phyloP scores from a whole-genome alignment of 1,140 invertebrate species.

The Drosophila tristis region DNA sequence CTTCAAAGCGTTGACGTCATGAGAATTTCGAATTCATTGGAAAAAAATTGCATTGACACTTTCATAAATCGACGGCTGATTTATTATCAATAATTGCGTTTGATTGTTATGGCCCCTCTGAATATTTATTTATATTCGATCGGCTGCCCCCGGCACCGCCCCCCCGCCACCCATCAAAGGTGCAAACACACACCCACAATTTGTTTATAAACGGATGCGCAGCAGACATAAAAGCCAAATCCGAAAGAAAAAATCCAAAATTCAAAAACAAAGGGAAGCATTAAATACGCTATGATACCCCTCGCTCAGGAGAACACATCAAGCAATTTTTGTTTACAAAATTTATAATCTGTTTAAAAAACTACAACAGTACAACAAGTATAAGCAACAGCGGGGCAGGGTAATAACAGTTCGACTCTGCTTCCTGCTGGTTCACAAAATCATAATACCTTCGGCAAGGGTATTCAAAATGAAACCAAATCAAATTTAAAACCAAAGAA shows the following conservation, averaged over 20 bases:
- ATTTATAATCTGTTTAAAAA: no score
- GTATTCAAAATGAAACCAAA: no score
- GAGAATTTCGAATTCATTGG: slow-evolving; percentile 10
- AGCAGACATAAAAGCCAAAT: slow-evolving; percentile 66
- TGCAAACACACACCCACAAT: slow-evolving; percentile 34
- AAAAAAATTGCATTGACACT: slow-evolving; percentile 75
- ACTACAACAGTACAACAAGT: no score
- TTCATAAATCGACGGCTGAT: slow-evolving; percentile 76
- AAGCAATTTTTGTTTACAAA: no score
- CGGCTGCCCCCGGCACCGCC: neutral
- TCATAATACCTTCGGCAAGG: neutral
- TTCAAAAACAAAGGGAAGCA: neutral
- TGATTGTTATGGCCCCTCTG: slow-evolving; percentile 61
- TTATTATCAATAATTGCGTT: slow-evolving; percentile 78
- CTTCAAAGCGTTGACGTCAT: slow-evolving; percentile 57
- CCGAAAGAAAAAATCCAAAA: slow-evolving; percentile 13
- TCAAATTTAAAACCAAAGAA: no score
- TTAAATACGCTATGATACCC: no score
- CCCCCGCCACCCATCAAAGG: neutral
- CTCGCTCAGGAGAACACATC: no score
- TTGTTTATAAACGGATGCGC: slow-evolving; percentile 78
- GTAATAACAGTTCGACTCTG: no score
- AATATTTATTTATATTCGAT: slow-evolving; percentile 43
- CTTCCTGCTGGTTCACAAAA: no score
- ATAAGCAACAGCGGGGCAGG: no score